Evolutionary conservation across 2,797 vertebrate species (phyloP), one percentile per base, ranked within the genome.

Genomic region (Pseudochromis fuscus): DNA sequence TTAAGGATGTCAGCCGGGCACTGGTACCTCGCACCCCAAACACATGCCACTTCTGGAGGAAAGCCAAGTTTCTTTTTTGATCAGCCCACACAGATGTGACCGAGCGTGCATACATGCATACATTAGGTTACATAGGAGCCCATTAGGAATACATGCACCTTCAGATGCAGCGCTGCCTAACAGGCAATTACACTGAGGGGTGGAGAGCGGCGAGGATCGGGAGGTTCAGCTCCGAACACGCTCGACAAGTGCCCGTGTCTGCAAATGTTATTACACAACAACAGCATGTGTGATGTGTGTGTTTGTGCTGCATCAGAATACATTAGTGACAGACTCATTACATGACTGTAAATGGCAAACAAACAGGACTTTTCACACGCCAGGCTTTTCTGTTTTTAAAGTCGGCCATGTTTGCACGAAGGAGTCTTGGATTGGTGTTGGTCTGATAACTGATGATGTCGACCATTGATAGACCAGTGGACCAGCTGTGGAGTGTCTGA

Each of bases 41-140:
- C 52, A 55, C 79, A 83, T 73, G 80, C 53, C 83, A 61, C 82
- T 82, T 59, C 67, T 86, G 66, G 80, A 70, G 77, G 65, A 30
- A 28, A 75, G 84, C 75, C 77, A 81, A 87, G 77, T 70, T 64
- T 66, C 19, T 55, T 63, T n/a, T 84, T 62, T 73, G 76, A 83
- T 83, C 65, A 53, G 55, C 45, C 19, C 35, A 46, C 56, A 23
- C 57, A 61, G 51, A 79, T 83, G 44, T 64, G 67, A 62, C 69
- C 18, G 40, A 66, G 48, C 24, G 8, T 30, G 62, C 51, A 23
- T 30, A 53, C 52, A 60, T 55, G 24, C 72, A 77, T 70, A 45
- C 60, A 67, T 75, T 65, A 42, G 37, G 24, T 46, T 18, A 57
- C 51, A 37, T 35, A 42, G 40, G 25, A 31, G 25, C 35, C 57